Evolutionary conservation across 1,140 invertebrate genomes (phyloP).

Genomic region (Neuroterus valhalla): DNA sequence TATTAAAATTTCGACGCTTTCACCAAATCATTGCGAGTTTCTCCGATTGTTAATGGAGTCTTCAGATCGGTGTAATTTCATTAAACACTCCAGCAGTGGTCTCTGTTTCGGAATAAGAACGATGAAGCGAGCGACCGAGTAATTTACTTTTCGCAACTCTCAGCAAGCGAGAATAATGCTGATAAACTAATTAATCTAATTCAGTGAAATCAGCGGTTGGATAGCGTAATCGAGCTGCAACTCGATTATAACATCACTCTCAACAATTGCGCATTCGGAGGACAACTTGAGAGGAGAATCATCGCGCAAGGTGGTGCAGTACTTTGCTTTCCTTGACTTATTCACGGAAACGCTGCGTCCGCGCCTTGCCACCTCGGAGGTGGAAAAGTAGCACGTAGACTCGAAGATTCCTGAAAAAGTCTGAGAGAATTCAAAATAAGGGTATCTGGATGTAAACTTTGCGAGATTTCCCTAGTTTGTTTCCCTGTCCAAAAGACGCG

Average conservation of each 20-base stretch:
- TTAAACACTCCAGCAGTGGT: neutral
- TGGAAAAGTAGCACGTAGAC: too few relatives aligned
- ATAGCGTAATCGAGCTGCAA: neutral
- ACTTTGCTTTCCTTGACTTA: too few relatives aligned
- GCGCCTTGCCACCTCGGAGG: too few relatives aligned
- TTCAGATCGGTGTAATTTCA: neutral
- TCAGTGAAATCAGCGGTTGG: neutral
- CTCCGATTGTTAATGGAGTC: conserved; percentile 1
- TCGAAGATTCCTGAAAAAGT: neutral
- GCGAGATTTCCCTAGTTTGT: too few relatives aligned
- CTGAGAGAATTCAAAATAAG: too few relatives aligned
- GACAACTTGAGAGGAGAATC: too few relatives aligned
- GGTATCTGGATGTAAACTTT: too few relatives aligned
- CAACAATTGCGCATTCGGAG: neutral
- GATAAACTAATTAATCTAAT: conserved; percentile 26
- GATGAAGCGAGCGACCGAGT: neutral
- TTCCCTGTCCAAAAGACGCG: too few relatives aligned
- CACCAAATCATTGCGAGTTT: neutral
- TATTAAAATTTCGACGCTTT: neutral
- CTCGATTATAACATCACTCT: neutral
- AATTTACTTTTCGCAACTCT: conserved; percentile 26
- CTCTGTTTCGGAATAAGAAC: neutral
- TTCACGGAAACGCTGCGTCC: too few relatives aligned
- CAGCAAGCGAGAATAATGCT: conserved; percentile 25
- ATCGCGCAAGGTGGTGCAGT: too few relatives aligned